Evolutionary conservation across 2,113 vertebrate species (phyloP).

Genomic region (Scartelaos histophorus): DNA sequence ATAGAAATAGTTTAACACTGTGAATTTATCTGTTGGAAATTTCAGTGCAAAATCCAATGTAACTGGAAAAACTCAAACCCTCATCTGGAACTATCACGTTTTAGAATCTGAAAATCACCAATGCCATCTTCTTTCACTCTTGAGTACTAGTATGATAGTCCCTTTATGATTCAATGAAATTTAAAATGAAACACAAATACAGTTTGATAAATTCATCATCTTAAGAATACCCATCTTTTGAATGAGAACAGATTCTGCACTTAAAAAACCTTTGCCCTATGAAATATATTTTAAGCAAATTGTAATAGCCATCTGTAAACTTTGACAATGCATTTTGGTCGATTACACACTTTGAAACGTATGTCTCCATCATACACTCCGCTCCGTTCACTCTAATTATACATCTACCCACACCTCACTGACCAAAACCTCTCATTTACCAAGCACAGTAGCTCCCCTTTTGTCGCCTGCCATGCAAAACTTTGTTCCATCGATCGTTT

Average conservation of each 20-base stretch:
- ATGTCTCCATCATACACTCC: not conserved
- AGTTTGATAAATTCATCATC: not conserved
- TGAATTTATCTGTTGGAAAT: too few relatives aligned
- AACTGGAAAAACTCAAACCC: too few relatives aligned
- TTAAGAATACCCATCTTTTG: not conserved
- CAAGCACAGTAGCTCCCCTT: slow-evolving; percentile 9
- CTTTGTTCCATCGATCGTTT: slow-evolving; percentile 61
- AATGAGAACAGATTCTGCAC: not conserved
- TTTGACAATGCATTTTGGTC: not conserved
- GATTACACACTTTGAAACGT: not conserved
- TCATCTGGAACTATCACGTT: too few relatives aligned
- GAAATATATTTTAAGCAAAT: not conserved
- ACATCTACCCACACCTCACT: slow-evolving; percentile 17
- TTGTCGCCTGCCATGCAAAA: slow-evolving; percentile 31
- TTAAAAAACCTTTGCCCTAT: not conserved
- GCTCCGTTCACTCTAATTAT: not conserved
- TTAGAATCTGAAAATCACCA: too few relatives aligned
- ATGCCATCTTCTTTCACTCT: not conserved
- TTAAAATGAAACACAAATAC: not conserved
- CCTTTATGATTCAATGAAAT: not conserved
- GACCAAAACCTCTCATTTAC: slow-evolving; percentile 17
- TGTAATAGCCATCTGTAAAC: not conserved
- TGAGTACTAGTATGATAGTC: not conserved
- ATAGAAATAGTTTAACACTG: too few relatives aligned
- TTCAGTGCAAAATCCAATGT: too few relatives aligned